Evolutionary conservation across 2,888 invertebrate genomes (phyloP).

Genomic region (Epinotia demarniana): DNA sequence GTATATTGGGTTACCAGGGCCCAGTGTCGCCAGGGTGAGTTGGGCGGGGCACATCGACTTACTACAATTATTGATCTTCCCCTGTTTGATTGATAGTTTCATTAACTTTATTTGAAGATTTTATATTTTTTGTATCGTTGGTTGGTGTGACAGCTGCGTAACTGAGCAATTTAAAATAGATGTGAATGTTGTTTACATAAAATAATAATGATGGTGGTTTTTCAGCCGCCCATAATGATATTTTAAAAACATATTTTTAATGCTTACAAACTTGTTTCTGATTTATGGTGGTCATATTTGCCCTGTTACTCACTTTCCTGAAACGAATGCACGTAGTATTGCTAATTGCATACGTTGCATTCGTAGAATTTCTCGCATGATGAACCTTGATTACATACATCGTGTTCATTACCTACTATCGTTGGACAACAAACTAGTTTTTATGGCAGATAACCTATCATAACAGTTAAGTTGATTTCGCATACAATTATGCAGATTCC

Average conservation of each 20-base stretch:
- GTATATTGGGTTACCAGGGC: slow-evolving; percentile 81
- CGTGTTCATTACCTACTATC: not conserved
- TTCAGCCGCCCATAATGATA: not conserved
- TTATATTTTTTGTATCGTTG: slow-evolving; percentile 17
- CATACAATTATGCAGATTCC: slow-evolving; percentile 53
- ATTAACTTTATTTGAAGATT: slow-evolving; percentile 39
- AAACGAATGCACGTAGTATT: not conserved
- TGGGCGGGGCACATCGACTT: slow-evolving; percentile 67
- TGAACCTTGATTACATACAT: not conserved
- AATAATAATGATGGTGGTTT: not conserved
- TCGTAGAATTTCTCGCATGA: not conserved
- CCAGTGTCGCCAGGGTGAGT: slow-evolving; percentile 61
- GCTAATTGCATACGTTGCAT: no score
- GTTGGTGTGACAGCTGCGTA: slow-evolving; percentile 32
- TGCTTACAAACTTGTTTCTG: not conserved
- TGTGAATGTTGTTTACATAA: no score
- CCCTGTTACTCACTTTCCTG: not conserved
- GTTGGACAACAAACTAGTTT: slow-evolving; percentile 27
- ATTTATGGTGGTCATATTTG: not conserved
- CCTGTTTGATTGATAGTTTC: slow-evolving; percentile 66
- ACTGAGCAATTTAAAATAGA: not conserved
- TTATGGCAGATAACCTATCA: slow-evolving; percentile 27
- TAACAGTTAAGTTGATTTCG: slow-evolving; percentile 43
- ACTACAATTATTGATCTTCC: slow-evolving; percentile 66
- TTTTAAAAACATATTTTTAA: no score